Percentiles rank a stretch among this genome's conserved stretches.
These are phyloP conservation scores for Lates japonicus DNA, from an alignment of 2,797 vertebrate genomes.

Conservation along the genomic window DNA sequence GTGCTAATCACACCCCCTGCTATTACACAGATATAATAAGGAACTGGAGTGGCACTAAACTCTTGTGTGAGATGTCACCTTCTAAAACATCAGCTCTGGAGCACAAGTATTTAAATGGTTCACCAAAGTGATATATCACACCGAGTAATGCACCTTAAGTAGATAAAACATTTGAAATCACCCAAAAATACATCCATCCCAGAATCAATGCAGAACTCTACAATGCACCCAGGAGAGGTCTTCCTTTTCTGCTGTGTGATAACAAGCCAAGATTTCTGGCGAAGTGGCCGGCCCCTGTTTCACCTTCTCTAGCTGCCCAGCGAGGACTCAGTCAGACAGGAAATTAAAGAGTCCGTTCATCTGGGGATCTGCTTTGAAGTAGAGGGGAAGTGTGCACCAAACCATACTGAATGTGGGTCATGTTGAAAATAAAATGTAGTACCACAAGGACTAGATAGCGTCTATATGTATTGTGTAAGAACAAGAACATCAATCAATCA, in stretches of 20 bases:
- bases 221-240: not conserved
- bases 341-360: slow-evolving; percentile 55
- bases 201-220: not conserved
- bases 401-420: slow-evolving; percentile 48
- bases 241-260: slow-evolving; percentile 14
- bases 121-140: not conserved
- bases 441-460: not conserved
- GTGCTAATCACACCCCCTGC: not conserved
- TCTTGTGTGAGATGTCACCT: too few relatives aligned
- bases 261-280: slow-evolving; percentile 24
- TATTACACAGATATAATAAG: not conserved
- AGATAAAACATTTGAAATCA: slow-evolving; percentile 18
- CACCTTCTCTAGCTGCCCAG: slow-evolving; percentile 27
- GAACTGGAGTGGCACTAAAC: not conserved
- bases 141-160: not conserved
- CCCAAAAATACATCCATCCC: not conserved
- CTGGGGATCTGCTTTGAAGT: slow-evolving; percentile 45
- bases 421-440: slow-evolving; percentile 18
- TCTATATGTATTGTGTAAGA: not conserved
- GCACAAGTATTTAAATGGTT: not conserved
- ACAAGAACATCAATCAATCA: not conserved
- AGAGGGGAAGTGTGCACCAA: not conserved
- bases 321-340: slow-evolving; percentile 34
- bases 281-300: slow-evolving; percentile 2
- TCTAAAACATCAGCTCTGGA: too few relatives aligned